Base-by-base conservation (phyloP, 2,888 invertebrate species). In the Phlogophora meticulosa region DNA sequence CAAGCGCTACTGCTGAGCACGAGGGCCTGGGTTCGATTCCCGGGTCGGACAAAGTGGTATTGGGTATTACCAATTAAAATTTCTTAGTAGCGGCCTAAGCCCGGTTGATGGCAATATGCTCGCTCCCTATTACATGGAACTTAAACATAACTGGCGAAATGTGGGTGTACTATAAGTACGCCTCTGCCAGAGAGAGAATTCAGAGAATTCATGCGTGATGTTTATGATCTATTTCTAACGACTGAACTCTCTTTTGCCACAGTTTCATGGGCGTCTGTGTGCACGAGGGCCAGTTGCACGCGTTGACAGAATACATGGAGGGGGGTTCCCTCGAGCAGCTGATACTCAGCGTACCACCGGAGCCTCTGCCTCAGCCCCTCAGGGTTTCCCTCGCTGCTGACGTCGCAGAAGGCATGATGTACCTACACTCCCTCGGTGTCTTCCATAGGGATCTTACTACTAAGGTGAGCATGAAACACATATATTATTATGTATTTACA, bases 241-340 rank as follows among this genome's bases (percentile, higher is more conserved):
- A 10, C 1, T 11, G 2, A 34, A 64, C 53, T 15, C 17, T 38
- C 17, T 38, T 51, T 20, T 94, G 95, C 2, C 96, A 48, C 72
- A 98, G 98, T 91, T 98, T 99, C 95, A 98, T 98, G 97, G 99
- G 99, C 78, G 99, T 98, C 52, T 99, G 99, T 94, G 99, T 99
- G 69, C 98, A 99, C 93, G 98, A 99, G 92, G 99, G 99, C 38
- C 99, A 99, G 90, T 96, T 99, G 60, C 99, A 99, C 94, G 99
- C 99, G 24, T 96, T 99, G 76, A 99, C 99, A 78, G 99, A 99
- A 96, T 99, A 98, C 95, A 99, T 99, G 93, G 98, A 98, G 93
- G 98, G 98, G 51, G 99, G 99, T 42, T 99, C 98, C 62, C 94
- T 99, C 89, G 99, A 99, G 90, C 98, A 99, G 94, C 95, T 99